A percentile compares a stretch with the other conserved stretches of the same genome.
These are phyloP conservation scores for Centropus unirufus DNA, from an alignment of 2,113 vertebrate genomes.

Conservation along the genomic window DNA sequence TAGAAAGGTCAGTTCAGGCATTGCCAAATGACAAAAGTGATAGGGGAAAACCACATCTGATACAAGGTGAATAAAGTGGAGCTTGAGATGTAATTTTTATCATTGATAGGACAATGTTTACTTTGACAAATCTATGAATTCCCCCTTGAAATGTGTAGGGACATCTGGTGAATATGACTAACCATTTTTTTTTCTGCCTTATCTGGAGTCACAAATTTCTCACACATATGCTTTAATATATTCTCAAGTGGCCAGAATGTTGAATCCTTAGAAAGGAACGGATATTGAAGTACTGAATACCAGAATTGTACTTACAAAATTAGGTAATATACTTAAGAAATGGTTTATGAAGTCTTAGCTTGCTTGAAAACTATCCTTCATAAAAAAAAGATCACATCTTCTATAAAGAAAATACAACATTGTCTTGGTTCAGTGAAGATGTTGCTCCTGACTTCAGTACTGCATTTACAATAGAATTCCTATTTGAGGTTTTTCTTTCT, in stretches of 20 bases:
- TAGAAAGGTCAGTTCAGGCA: conserved; percentile 71
- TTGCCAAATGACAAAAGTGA: conserved; percentile 63
- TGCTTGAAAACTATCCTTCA: not conserved
- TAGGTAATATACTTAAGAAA: not conserved
- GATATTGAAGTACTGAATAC: not conserved
- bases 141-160: not conserved
- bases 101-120: not conserved
- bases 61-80: conserved; percentile 36
- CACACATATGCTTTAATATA: not conserved
- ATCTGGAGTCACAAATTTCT: not conserved
- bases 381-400: not conserved
- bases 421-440: not conserved
- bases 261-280: not conserved
- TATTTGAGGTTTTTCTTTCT: not conserved
- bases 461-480: not conserved
- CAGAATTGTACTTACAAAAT: not conserved
- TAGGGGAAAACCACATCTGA: conserved; percentile 48
- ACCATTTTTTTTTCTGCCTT: not conserved
- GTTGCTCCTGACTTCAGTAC: not conserved
- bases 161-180: not conserved
- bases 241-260: not conserved
- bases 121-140: conserved; percentile 20
- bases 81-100: conserved; percentile 12
- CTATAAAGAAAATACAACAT: not conserved
- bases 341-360: not conserved